phyloP scores from a whole-genome alignment of 92 coral and sea anemone genomes.

The Palythoa heliodiscus region DNA sequence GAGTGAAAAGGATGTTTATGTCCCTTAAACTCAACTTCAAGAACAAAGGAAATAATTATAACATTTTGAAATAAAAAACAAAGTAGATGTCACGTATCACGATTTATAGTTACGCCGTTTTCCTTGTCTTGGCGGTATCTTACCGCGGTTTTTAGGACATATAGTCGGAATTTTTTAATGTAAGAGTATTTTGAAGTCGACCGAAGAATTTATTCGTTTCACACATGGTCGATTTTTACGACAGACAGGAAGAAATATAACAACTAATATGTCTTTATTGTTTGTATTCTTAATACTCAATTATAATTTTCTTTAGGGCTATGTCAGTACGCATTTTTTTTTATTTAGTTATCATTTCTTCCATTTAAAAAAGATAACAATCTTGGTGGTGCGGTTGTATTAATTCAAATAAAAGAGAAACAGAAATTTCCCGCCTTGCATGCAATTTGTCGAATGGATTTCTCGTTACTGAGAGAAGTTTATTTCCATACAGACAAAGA shows the following conservation, averaged over 20 bases:
- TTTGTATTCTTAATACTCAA: background rate
- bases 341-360: background rate
- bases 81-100: too few relatives aligned
- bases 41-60: too few relatives aligned
- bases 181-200: background rate
- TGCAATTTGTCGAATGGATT: background rate
- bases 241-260: background rate
- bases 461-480: background rate
- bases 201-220: background rate
- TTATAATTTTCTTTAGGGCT: conserved; percentile 1
- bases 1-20: too few relatives aligned
- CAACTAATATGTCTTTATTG: background rate
- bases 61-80: too few relatives aligned
- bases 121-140: too few relatives aligned
- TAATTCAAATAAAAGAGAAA: background rate
- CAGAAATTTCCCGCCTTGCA: conserved; percentile 17
- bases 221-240: background rate
- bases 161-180: background rate
- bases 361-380: conserved; percentile 15
- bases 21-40: too few relatives aligned
- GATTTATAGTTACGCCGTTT: too few relatives aligned
- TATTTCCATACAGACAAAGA: conserved; percentile 20
- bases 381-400: conserved; percentile 4
- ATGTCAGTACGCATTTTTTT: background rate
- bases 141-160: too few relatives aligned